Evolutionary conservation across 2,888 invertebrate species (phyloP).

Genomic region (Phasia obesa): DNA sequence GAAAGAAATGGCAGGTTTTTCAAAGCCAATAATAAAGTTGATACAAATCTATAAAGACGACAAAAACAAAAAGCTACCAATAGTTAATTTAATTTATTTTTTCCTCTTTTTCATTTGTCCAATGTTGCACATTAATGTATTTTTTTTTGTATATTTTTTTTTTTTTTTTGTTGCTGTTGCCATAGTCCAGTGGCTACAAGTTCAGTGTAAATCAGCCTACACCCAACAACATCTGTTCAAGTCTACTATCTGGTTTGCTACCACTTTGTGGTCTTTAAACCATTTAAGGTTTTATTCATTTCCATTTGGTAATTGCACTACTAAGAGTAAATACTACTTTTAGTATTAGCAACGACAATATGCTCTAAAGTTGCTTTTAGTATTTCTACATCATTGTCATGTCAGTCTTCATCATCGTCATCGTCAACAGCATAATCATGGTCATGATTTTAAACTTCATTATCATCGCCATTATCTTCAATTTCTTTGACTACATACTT

Average conservation of each 20-base stretch:
- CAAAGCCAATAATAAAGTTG: constrained; percentile 13
- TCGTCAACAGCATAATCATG: not conserved
- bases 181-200: not conserved
- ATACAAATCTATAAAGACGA: constrained; percentile 18
- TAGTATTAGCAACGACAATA: not conserved
- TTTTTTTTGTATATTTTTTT: not conserved
- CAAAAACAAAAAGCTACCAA: constrained; percentile 19
- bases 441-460: constrained; percentile 4
- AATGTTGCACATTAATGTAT: constrained; percentile 2
- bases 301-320: constrained; percentile 28
- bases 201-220: constrained; percentile 9
- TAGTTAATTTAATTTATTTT: constrained; percentile 63
- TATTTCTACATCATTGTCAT: constrained; percentile 26
- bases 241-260: constrained; percentile 15
- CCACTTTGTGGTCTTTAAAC: constrained; percentile 26
- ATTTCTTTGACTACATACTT: constrained; percentile 7
- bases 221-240: constrained; percentile 45
- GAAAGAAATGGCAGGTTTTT: constrained; percentile 38
- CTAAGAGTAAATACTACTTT: too few relatives aligned
- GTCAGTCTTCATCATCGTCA: constrained; percentile 10
- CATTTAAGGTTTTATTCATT: constrained; percentile 59
- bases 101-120: constrained; percentile 45
- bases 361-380: constrained; percentile 6
- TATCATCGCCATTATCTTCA: constrained; percentile 12
- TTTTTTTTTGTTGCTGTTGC: too few relatives aligned